These are phyloP conservation scores for Tetragnatha montana DNA, from an alignment of 2,888 invertebrate species.

Conservation along the genomic window DNA sequence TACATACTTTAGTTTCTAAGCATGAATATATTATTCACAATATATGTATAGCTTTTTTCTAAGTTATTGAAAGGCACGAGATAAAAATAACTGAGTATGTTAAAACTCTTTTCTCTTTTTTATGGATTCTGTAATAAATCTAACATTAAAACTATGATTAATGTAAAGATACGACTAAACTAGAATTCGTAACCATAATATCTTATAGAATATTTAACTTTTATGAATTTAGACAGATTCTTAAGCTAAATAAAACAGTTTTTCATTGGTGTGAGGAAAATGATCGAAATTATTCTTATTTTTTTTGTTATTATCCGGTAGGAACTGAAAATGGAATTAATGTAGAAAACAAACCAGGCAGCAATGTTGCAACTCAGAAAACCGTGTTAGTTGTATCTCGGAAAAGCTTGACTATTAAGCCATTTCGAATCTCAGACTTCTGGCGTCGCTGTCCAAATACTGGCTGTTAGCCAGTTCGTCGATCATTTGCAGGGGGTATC, in stretches of 20 bases:
- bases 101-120: neutral
- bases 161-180: neutral
- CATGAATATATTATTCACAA: neutral
- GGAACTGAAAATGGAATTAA: neutral
- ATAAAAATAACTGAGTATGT: neutral
- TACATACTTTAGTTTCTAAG: neutral
- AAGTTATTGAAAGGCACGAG: slow-evolving; percentile 4
- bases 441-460: slow-evolving; percentile 45
- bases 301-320: neutral
- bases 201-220: neutral
- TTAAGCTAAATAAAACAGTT: neutral
- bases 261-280: neutral
- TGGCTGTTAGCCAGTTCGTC: slow-evolving; percentile 50
- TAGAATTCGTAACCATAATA: neutral
- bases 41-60: neutral
- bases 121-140: neutral
- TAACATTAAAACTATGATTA: neutral
- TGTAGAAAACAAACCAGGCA: neutral
- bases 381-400: neutral
- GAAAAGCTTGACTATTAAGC: slow-evolving; percentile 8
- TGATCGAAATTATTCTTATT: neutral
- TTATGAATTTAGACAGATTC: neutral
- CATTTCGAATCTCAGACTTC: slow-evolving; percentile 15
- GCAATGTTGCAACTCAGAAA: neutral
- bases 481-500: slow-evolving; percentile 4